Conservation (phyloP, 2,113 vertebrate genomes). For the Numenius arquata region DNA sequence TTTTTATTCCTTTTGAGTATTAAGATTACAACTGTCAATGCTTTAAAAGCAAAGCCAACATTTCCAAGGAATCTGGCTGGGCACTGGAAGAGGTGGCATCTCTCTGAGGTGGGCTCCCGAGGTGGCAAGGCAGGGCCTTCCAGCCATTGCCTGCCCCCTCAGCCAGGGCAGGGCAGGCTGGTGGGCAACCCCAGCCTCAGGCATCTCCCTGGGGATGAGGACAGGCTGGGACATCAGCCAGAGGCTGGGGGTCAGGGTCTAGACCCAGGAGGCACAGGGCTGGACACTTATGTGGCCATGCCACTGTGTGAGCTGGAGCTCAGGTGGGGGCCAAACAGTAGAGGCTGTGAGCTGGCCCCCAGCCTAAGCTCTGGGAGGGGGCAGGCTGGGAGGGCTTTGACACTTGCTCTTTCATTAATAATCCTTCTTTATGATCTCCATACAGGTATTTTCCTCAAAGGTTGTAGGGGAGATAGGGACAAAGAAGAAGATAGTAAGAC, state of each 20-base stretch:
- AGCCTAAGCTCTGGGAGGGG: neutral
- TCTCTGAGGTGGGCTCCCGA: accelerated
- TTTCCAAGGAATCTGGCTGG: accelerated
- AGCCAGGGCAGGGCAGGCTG: accelerated
- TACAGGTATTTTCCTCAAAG: neutral
- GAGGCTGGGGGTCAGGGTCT: accelerated
- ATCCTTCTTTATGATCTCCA: neutral
- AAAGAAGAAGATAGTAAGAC: neutral
- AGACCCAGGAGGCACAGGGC: neutral
- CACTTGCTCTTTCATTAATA: neutral
- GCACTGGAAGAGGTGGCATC: accelerated
- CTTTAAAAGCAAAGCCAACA: neutral
- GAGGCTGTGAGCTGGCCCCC: neutral
- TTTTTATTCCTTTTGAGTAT: neutral
- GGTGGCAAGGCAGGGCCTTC: neutral
- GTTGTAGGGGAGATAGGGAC: accelerated
- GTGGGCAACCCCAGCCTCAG: accelerated
- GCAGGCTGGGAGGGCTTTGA: no score
- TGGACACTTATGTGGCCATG: accelerated
- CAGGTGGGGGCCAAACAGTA: accelerated
- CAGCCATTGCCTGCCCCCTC: neutral
- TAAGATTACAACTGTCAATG: neutral
- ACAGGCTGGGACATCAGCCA: neutral
- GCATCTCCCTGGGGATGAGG: neutral
- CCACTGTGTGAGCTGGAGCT: neutral